phyloP scores from a whole-genome alignment of 2,797 vertebrate species.

The Amblyopsis hoosieri region DNA sequence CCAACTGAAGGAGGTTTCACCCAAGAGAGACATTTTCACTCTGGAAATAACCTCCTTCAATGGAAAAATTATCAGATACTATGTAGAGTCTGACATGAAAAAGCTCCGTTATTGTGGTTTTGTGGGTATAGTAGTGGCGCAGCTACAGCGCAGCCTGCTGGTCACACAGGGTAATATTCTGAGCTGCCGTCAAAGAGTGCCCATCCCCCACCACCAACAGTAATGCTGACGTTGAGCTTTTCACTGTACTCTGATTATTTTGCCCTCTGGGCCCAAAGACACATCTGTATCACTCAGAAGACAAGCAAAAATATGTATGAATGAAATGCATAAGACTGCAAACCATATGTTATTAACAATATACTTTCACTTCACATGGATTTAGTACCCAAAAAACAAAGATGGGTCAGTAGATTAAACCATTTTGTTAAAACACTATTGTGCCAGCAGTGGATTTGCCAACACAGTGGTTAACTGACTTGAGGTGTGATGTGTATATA shows the following conservation, averaged over 20 bases:
- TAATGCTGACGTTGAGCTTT: slow-evolving; percentile 38
- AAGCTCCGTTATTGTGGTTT: slow-evolving; percentile 5
- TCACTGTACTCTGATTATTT: slow-evolving; percentile 25
- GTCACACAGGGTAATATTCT: slow-evolving; percentile 29
- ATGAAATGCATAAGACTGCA: background rate
- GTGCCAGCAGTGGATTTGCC: background rate
- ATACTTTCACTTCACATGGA: background rate
- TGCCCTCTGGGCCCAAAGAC: slow-evolving; percentile 5
- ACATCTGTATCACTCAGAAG: background rate
- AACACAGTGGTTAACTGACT: background rate
- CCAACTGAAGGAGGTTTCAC: slow-evolving; percentile 15
- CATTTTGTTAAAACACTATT: slow-evolving; percentile 6
- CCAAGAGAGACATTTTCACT: slow-evolving; percentile 61
- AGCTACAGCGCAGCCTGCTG: slow-evolving; percentile 79
- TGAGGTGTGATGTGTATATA: too few relatives aligned
- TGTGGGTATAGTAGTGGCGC: slow-evolving; percentile 30
- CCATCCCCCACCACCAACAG: slow-evolving; percentile 41
- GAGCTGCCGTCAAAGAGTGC: background rate
- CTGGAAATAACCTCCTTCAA: background rate
- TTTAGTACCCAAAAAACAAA: background rate
- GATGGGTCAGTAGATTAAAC: background rate
- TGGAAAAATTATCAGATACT: background rate
- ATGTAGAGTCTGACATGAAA: background rate
- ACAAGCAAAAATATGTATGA: slow-evolving; percentile 3
- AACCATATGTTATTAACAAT: background rate